These are phyloP conservation scores for Ophioderma brevispina DNA, from an alignment of 35 echinoderm and acorn worm genomes.

Conservation along the genomic window DNA sequence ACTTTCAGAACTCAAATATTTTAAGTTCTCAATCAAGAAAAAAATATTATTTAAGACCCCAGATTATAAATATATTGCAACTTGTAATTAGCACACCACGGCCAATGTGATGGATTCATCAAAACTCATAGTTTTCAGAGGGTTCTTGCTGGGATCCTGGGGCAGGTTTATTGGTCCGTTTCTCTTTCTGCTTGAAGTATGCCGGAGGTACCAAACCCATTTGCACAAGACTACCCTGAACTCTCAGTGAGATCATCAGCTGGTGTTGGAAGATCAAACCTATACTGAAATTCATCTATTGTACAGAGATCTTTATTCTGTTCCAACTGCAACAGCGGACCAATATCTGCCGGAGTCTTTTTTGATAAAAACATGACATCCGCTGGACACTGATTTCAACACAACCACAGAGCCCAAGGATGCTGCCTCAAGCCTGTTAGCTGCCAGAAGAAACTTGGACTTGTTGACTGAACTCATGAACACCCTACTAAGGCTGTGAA, in stretches of 20 bases:
- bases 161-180: too few relatives aligned
- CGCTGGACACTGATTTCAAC: too few relatives aligned
- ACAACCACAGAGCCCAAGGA: neutral
- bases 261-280: neutral
- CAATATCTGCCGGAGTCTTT: neutral
- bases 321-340: neutral
- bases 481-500: neutral
- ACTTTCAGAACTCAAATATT: too few relatives aligned
- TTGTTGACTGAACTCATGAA: neutral
- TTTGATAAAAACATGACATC: neutral
- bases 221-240: neutral
- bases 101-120: too few relatives aligned
- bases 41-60: too few relatives aligned
- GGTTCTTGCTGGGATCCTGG: too few relatives aligned
- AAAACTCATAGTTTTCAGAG: too few relatives aligned
- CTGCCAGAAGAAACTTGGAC: neutral
- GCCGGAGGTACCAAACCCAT: too few relatives aligned
- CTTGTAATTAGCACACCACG: too few relatives aligned
- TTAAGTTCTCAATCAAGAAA: too few relatives aligned
- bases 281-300: neutral
- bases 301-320: neutral
- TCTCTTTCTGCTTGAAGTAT: too few relatives aligned
- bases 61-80: too few relatives aligned
- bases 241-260: neutral
- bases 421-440: neutral